A percentile compares a stretch with the other conserved stretches of the same genome.
These are phyloP conservation scores for Thecophora atra DNA, from an alignment of 2,888 invertebrate genomes.

Conservation along the genomic window DNA sequence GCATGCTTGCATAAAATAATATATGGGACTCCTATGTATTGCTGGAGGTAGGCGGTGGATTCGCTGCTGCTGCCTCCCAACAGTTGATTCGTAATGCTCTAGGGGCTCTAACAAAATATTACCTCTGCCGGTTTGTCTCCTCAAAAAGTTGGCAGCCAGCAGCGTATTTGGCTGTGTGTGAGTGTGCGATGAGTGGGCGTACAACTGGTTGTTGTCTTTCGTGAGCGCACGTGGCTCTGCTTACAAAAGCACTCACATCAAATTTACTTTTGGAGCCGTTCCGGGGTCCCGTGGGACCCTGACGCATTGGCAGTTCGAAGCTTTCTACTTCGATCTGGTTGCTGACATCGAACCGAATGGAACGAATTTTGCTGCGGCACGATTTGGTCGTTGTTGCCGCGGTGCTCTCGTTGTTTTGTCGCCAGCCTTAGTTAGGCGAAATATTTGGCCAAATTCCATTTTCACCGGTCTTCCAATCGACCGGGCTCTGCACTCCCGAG, in stretches of 20 bases:
- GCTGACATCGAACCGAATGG: conserved; percentile 16
- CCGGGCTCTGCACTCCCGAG: neutral
- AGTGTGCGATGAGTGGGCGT: neutral
- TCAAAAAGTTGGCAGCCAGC: conserved; percentile 27
- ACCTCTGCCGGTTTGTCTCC: conserved; percentile 11
- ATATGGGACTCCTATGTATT: conserved; percentile 31
- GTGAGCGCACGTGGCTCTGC: neutral
- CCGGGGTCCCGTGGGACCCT: conserved; percentile 6
- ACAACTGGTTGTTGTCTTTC: neutral
- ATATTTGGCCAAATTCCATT: conserved; percentile 5
- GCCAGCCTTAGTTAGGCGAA: neutral
- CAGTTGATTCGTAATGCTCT: conserved; percentile 28
- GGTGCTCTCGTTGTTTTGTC: neutral
- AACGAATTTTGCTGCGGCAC: conserved; percentile 10
- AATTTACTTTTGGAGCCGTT: conserved; percentile 25
- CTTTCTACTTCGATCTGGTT: conserved; percentile 29
- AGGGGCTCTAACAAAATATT: conserved; percentile 18
- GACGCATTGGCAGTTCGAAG: conserved; percentile 30
- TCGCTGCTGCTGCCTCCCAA: neutral
- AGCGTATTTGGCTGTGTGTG: no score
- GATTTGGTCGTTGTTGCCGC: neutral
- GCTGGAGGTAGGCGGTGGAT: neutral
- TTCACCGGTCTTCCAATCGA: neutral
- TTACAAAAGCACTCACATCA: conserved; percentile 31
- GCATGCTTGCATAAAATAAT: neutral